Conservation (phyloP, 2,113 vertebrate genomes). For the Sinocyclocheilus maitianheensis region DNA sequence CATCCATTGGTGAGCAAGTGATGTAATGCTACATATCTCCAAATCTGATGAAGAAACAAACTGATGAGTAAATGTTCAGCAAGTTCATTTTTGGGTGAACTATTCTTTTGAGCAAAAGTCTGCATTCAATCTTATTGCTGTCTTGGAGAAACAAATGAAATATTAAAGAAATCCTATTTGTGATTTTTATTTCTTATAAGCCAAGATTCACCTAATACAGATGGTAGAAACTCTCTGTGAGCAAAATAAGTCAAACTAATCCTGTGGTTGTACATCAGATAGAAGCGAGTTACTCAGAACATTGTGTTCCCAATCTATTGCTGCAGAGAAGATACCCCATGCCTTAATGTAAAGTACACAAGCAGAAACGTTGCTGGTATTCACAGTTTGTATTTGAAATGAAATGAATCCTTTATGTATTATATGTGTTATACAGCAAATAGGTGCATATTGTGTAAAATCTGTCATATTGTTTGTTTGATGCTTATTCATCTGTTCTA, state of each 20-base stretch:
- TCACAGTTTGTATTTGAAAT: slow-evolving; percentile 64
- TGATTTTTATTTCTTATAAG: not conserved
- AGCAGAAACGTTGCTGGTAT: slow-evolving; percentile 65
- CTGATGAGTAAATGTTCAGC: not conserved
- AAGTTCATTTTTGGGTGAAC: not conserved
- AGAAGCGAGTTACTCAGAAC: slow-evolving; percentile 30
- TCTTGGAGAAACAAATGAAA: not conserved
- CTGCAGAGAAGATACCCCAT: slow-evolving; percentile 63
- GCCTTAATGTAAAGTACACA: slow-evolving; percentile 79
- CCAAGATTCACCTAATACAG: not conserved
- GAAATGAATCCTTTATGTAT: slow-evolving; percentile 55
- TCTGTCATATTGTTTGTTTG: not conserved
- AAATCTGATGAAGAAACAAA: not conserved
- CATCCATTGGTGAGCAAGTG: not conserved
- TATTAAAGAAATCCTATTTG: not conserved
- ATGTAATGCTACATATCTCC: not conserved
- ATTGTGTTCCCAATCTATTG: slow-evolving; percentile 27
- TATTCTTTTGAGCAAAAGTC: not conserved
- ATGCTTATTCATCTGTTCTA: not conserved
- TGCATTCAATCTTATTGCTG: not conserved
- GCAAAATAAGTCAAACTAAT: not conserved
- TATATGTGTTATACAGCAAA: slow-evolving; percentile 59
- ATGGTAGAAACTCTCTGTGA: not conserved
- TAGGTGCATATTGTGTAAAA: slow-evolving; percentile 48
- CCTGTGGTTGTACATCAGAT: not conserved